Evolutionary conservation across 2,888 invertebrate genomes (phyloP), one percentile per base, ranked within the genome.

Genomic region (Thymelicus sylvestris): DNA sequence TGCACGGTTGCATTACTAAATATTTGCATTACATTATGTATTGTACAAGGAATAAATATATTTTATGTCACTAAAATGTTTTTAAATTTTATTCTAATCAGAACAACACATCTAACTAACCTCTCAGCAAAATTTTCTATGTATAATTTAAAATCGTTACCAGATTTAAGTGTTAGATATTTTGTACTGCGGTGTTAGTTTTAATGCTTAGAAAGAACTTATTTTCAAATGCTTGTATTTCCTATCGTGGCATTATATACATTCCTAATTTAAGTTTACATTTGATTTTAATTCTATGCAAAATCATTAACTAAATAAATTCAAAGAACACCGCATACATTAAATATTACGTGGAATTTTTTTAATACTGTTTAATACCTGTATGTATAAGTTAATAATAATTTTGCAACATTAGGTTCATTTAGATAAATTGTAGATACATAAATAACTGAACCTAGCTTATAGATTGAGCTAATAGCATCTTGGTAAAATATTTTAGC

Each of bases 11-110:
- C 19, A 52, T 52, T 44, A 12, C 12, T 12, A 4, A 44, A 19
- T 52, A 52, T 52, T 52, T 19, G 15, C 50, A 19, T 19, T 19
- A 7, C 19, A 52, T 19, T 8, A 52, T 52, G 50, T 52, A 52
- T 52, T 15, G 15, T 52, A 52, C 12, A 12, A 52, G 19, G 15
- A 52, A 52, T 52, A 15, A 52, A 52, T 12, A 52, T 8, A 15
- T 19, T 15, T 52, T 52, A 8, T 52, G 15, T 52, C 15, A 52
- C 5, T 52, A 15, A 15, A 52, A 15, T 7, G 50, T 52, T 52
- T 15, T 52, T 52, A 52, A 52, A 52, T 52, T 52, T 52, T 8
- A 52, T 52, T 52, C n/a, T 52, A 8, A 52, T 52, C 50, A 19
- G 15, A 15, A 15, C 10, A 52, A n/a, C n/a, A 6, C 15, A 52